These are phyloP conservation scores for Pachyseris speciosa DNA, from an alignment of 64 coral and sea anemone species.

Conservation along the genomic window DNA sequence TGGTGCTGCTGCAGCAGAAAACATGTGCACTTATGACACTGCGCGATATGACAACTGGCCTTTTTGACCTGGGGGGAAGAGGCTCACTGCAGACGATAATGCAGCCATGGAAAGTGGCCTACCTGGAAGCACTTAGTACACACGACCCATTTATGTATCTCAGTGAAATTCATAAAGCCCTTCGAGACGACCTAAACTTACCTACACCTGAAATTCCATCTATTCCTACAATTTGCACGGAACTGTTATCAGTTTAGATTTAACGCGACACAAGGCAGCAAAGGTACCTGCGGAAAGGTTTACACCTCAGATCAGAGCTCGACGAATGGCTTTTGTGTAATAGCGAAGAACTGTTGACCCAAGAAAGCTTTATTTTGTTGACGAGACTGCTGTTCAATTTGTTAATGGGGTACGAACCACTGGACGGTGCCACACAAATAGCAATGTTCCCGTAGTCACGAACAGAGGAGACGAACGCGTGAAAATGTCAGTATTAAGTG, in stretches of 20 bases:
- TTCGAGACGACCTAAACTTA: neutral
- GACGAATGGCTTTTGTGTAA: neutral
- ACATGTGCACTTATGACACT: neutral
- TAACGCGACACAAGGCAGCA: conserved; percentile 17
- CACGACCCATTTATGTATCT: neutral
- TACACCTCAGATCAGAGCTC: neutral
- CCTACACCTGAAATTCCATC: neutral
- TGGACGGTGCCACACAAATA: no score
- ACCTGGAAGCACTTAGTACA: conserved; percentile 16
- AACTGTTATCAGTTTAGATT: conserved; percentile 1
- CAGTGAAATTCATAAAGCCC: neutral
- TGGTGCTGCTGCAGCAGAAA: no score
- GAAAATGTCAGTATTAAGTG: no score
- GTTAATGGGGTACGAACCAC: no score
- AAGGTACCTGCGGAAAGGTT: conserved; percentile 9
- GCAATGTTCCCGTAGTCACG: no score
- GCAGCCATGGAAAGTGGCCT: no score
- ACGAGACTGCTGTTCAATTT: no score
- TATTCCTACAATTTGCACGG: neutral
- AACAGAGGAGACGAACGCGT: no score
- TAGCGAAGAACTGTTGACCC: conserved; percentile 11
- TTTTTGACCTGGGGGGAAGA: no score
- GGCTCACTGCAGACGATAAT: no score
- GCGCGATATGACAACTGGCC: neutral
- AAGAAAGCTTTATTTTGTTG: no score